Conservation (phyloP, 2,888 invertebrate species). For the Patella depressa region DNA sequence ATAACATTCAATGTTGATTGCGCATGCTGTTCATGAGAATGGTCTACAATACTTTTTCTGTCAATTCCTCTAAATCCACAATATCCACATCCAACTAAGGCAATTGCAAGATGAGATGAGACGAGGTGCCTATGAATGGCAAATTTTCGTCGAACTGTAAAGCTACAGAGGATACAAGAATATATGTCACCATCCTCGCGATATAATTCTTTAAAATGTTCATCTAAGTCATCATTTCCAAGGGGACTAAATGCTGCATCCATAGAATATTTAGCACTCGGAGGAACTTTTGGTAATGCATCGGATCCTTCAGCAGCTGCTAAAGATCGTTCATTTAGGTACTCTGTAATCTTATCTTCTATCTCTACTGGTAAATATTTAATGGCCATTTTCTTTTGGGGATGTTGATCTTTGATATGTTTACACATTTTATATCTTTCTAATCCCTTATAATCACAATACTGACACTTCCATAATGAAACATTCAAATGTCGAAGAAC, state of each 20-base stretch:
- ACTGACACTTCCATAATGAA: conserved; percentile 56
- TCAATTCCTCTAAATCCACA: conserved; percentile 42
- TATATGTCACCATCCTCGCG: conserved; percentile 24
- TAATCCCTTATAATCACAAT: conserved; percentile 49
- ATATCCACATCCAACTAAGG: conserved; percentile 37
- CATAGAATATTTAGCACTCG: conserved; percentile 1
- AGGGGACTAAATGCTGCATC: conserved; percentile 6
- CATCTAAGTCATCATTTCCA: conserved; percentile 39
- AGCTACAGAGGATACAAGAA: conserved; percentile 36
- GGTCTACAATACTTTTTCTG: conserved; percentile 42
- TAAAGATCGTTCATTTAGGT: conserved; percentile 25
- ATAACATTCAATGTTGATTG: conserved; percentile 26
- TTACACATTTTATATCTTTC: conserved; percentile 45
- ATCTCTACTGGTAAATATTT: conserved; percentile 37
- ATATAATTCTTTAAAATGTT: conserved; percentile 38
- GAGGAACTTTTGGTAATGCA: neutral
- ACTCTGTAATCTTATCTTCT: conserved; percentile 35
- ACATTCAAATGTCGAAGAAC: conserved; percentile 57
- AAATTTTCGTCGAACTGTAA: conserved; percentile 41
- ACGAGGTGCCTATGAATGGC: conserved; percentile 42
- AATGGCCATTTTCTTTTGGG: conserved; percentile 37
- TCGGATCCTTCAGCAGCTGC: neutral
- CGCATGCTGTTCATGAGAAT: conserved; percentile 41
- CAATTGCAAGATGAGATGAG: conserved; percentile 30
- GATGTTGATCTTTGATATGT: conserved; percentile 41